Conservation (phyloP, 2,113 vertebrate genomes). For the Rhadina sibilatrix region DNA sequence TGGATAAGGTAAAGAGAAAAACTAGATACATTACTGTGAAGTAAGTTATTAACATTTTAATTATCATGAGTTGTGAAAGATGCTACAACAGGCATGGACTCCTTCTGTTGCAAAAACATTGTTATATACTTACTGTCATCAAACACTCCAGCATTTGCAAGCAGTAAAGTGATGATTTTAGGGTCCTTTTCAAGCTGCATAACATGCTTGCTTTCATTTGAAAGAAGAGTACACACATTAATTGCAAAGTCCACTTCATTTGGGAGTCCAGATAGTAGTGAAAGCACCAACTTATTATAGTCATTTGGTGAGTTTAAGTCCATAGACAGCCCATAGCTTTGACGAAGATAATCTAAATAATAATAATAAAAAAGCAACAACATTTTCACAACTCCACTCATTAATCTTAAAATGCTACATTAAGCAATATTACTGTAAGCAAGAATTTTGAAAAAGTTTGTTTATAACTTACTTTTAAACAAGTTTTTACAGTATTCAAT, state of each 20-base stretch:
- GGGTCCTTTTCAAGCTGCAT: conserved; percentile 99
- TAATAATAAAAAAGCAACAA: background rate
- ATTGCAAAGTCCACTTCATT: conserved; percentile 99
- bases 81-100: background rate
- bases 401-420: background rate
- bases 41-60: background rate
- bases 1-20: background rate
- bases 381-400: background rate
- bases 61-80: background rate
- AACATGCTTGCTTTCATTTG: conserved; percentile 98
- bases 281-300: conserved; percentile 99
- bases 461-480: background rate
- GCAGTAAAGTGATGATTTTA: conserved; percentile 95
- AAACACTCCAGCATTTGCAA: conserved; percentile 96
- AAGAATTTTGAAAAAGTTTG: background rate
- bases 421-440: background rate
- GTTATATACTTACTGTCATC: conserved; percentile 88
- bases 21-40: background rate
- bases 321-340: conserved; percentile 97
- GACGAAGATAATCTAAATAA: conserved; percentile 94
- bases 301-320: conserved; percentile 95
- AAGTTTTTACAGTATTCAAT: background rate
- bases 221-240: conserved; percentile 98
- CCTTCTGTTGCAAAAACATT: background rate
- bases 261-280: conserved; percentile 96